Evolutionary conservation across 2,888 invertebrate species (phyloP).

Genomic region (Idaea biselata): DNA sequence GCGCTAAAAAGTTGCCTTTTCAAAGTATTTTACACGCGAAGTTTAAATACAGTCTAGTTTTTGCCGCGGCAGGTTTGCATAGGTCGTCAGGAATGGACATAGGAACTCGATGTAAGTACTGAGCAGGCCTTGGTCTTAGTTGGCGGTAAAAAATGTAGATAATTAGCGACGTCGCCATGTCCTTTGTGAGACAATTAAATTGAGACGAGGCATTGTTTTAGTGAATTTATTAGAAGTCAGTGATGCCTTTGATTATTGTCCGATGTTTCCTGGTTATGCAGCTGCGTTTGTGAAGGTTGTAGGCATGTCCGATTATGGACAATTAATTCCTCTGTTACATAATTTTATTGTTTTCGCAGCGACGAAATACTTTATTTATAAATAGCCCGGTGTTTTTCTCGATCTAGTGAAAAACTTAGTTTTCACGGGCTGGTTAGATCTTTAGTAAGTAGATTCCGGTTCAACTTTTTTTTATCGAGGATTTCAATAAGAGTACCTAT

Average conservation of each 20-base stretch:
- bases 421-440: no score
- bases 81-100: slow-evolving; percentile 69
- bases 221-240: slow-evolving; percentile 64
- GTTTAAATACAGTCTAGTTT: slow-evolving; percentile 50
- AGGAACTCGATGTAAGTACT: slow-evolving; percentile 73
- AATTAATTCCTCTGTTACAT: background rate
- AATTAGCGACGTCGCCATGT: slow-evolving; percentile 64
- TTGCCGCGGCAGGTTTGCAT: slow-evolving; percentile 63
- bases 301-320: background rate
- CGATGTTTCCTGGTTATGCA: slow-evolving; percentile 39
- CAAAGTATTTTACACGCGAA: slow-evolving; percentile 28
- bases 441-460: no score
- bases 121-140: slow-evolving; percentile 68
- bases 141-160: slow-evolving; percentile 76
- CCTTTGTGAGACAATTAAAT: slow-evolving; percentile 66
- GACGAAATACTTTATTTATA: background rate
- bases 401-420: no score
- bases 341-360: background rate
- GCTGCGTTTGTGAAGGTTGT: slow-evolving; percentile 16
- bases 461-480: no score
- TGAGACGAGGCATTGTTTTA: slow-evolving; percentile 70
- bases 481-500: no score
- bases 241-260: slow-evolving; percentile 35
- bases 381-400: no score
- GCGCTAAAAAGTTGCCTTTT: slow-evolving; percentile 9